phyloP scores from a whole-genome alignment of 1,140 invertebrate species.

The Linepithema humile region DNA sequence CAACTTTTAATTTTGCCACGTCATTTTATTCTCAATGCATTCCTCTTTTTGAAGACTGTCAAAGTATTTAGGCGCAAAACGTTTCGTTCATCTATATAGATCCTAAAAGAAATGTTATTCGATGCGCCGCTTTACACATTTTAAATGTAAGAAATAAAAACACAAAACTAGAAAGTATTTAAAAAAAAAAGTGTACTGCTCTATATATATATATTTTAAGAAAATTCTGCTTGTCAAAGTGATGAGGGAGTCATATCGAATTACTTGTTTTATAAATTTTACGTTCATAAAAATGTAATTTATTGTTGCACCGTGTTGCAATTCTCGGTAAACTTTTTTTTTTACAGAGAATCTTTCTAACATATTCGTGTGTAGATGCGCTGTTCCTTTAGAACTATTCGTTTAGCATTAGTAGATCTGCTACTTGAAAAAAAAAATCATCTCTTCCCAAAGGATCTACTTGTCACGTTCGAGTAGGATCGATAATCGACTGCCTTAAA shows the following conservation, averaged over 20 bases:
- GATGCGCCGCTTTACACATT: slow-evolving; percentile 32
- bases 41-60: slow-evolving; percentile 72
- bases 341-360: slow-evolving; percentile 33
- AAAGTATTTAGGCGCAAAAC: slow-evolving; percentile 46
- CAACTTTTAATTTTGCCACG: slow-evolving; percentile 60
- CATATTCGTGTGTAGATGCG: slow-evolving; percentile 20
- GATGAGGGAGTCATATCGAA: slow-evolving; percentile 29
- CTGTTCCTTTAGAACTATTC: slow-evolving; percentile 36
- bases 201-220: slow-evolving; percentile 35
- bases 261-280: slow-evolving; percentile 51
- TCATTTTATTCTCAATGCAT: slow-evolving; percentile 68
- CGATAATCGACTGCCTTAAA: slow-evolving; percentile 21
- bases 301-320: slow-evolving; percentile 26
- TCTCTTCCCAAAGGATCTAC: slow-evolving; percentile 50
- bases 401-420: slow-evolving; percentile 39
- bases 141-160: slow-evolving; percentile 41
- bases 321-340: slow-evolving; percentile 31
- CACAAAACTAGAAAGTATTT: slow-evolving; percentile 44
- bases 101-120: slow-evolving; percentile 8
- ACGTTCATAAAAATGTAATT: slow-evolving; percentile 44
- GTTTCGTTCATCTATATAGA: slow-evolving; percentile 35
- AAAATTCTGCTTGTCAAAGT: slow-evolving; percentile 27
- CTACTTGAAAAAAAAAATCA: background rate
- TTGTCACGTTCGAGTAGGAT: slow-evolving; percentile 34
- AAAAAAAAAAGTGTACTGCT: slow-evolving; percentile 12